Conservation (phyloP, 2,797 vertebrate species). For the Prionace glauca region DNA sequence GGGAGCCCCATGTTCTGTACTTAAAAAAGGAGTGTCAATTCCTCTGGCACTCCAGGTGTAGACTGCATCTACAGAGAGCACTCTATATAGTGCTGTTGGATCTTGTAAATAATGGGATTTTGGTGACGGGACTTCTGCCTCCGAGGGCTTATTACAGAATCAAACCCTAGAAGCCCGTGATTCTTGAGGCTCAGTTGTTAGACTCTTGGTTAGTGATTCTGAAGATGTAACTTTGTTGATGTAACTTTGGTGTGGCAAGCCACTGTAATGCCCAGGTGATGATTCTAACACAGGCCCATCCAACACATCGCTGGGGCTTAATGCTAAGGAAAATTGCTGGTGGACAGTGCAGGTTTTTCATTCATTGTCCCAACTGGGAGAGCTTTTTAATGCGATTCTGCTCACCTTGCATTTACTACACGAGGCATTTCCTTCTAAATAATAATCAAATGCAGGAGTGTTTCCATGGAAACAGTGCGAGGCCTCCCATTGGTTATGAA, state of each 20-base stretch:
- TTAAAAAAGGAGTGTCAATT: too few relatives aligned
- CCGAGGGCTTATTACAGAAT: background rate
- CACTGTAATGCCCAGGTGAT: background rate
- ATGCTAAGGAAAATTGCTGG: background rate
- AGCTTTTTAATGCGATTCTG: background rate
- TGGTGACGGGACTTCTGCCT: too few relatives aligned
- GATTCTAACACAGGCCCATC: background rate
- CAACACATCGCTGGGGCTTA: background rate
- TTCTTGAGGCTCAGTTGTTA: background rate
- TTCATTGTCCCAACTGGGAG: background rate
- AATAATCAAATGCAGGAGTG: background rate
- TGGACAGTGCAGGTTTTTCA: background rate
- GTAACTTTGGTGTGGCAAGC: background rate
- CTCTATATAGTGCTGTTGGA: too few relatives aligned
- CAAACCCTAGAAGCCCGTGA: background rate
- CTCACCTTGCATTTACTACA: background rate
- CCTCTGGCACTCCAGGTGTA: too few relatives aligned
- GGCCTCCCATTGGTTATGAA: background rate
- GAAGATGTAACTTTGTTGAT: background rate
- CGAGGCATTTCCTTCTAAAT: background rate
- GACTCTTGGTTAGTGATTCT: background rate
- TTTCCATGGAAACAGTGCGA: constrained; percentile 27
- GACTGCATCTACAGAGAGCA: too few relatives aligned
- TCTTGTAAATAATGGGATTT: too few relatives aligned
- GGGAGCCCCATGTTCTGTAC: too few relatives aligned